Base-by-base conservation (phyloP, 2,797 vertebrate species). In the Fistularia tabacaria region DNA sequence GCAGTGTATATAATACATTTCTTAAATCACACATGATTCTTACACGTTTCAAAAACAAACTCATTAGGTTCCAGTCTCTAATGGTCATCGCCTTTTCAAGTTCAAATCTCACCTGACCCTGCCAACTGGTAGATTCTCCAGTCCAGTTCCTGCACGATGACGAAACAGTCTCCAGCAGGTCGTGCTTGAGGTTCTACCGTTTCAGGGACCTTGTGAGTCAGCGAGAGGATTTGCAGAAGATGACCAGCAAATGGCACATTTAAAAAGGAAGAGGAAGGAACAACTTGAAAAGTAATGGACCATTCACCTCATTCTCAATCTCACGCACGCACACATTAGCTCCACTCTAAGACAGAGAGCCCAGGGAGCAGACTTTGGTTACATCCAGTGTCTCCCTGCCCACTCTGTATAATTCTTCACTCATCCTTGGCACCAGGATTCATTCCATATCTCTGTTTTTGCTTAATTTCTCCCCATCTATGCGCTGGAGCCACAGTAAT, bases 1-100 rank as follows among this genome's bases (percentile, higher is more conserved):
- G 83, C 83, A 85, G 85, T 87, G 85, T 89, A 87, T 88, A 89
- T 88, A 86, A 89, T 89, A 91, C 87, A 89, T 83, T 71, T 85
- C 77, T 84, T 88, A 89, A n/a, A 88, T 81, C 89, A 86, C 85
- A 90, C 83, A 86, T 82, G 80, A 90, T 89, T 87, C 78, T 81
- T 87, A 88, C 84, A 87, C 81, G 85, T 85, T 82, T 73, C 68
- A 65, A 84, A 85, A 86, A 86, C 80, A 83, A 82, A 83, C 64
- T 73, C 62, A 39, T 9, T 62, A 51, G 53, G 63, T 80, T 85
- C 77, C 81, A 77, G 85, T 83, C 82, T 82, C 50, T 78, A 45
- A 49, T 49, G 67, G 75, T 70, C 80, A 66, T 78, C 79, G 70
- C 71, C 64, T 62, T 57, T 60, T 74, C 46, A 45, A 78, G 70